Conservation (phyloP, 2,113 vertebrate genomes). For the Oxyura jamaicensis region DNA sequence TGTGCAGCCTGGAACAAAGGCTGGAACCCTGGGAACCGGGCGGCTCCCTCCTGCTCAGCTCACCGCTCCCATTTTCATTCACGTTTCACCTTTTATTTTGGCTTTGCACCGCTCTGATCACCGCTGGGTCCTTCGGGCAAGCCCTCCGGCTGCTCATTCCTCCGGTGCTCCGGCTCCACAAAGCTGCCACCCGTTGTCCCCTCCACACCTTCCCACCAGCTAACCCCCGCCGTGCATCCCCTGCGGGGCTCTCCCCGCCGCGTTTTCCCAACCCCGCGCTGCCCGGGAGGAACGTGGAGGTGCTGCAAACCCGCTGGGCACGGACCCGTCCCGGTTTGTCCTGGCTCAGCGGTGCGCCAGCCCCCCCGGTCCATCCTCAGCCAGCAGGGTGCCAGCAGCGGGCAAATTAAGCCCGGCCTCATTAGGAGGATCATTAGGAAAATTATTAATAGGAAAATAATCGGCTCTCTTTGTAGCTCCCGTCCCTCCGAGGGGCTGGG, state of each 20-base stretch:
- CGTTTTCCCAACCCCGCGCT: too few species aligned
- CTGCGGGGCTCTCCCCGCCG: too few species aligned
- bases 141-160: neutral
- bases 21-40: too few species aligned
- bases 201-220: neutral
- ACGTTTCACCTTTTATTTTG: neutral
- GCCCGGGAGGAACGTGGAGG: too few species aligned
- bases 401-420: neutral
- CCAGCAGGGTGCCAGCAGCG: fast-evolving
- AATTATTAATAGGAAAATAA: constrained; percentile 22
- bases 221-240: neutral
- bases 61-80: neutral
- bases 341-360: neutral
- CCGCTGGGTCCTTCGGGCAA: neutral
- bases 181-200: neutral
- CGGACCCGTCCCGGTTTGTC: neutral
- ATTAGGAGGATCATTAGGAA: neutral
- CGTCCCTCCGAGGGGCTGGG: too few species aligned
- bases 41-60: neutral
- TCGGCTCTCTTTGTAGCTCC: neutral
- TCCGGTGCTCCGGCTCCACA: neutral
- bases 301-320: too few species aligned
- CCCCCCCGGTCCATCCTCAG: fast-evolving
- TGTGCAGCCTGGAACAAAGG: too few species aligned
- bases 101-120: neutral